Base-by-base conservation (phyloP, 2,113 vertebrate species). In the Cryptoleucopteryx plumbea region DNA sequence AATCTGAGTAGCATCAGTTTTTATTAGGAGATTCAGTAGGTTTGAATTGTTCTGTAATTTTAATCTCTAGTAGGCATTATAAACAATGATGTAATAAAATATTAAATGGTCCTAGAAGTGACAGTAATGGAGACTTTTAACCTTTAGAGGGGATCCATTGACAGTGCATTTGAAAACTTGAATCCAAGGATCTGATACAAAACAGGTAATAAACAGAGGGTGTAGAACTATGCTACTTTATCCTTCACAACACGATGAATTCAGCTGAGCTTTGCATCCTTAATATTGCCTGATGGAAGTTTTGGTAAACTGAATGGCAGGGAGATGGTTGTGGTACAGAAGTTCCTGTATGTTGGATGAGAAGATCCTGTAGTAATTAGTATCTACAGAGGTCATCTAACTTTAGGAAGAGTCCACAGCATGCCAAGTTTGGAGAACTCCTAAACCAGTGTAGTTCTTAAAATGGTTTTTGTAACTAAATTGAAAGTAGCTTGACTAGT, bases 241-340 rank as follows among this genome's bases (percentile, higher is more conserved):
- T 50, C 62, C 62, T 62, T 78, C 42, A 43, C 31, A 59, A 6
- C 21, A 23, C 0, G 0, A 5, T 38, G 34, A 67, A 23, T 21
- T 70, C 21, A 16, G 14, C 0, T 83, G 72, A 68, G 13, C 16
- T 90, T 67, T 77, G 12, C 15, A 10, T 66, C 45, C 12, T 81
- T 38, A 36, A 10, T 38, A 27, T 16, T 67, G 19, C 42, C 36
- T 5, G 4, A 5, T 25, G 50, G 40, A 85, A 82, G 27, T 3
- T 43, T 70, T 73, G 12, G 7, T 68, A 43, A 80, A 52, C 56
- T 18, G 19, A 65, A 23, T n/a, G 32, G 19, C 7, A 45, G 34
- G 53, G 48, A 52, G 38, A 19, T 65, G 14, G 20, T 14, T 75
- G 34, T 80, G 55, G 32, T 38, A 19, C 32, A 59, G 32, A 53